Evolutionary conservation across 2,888 invertebrate genomes (phyloP).

Genomic region (Oxytorus armatus): DNA sequence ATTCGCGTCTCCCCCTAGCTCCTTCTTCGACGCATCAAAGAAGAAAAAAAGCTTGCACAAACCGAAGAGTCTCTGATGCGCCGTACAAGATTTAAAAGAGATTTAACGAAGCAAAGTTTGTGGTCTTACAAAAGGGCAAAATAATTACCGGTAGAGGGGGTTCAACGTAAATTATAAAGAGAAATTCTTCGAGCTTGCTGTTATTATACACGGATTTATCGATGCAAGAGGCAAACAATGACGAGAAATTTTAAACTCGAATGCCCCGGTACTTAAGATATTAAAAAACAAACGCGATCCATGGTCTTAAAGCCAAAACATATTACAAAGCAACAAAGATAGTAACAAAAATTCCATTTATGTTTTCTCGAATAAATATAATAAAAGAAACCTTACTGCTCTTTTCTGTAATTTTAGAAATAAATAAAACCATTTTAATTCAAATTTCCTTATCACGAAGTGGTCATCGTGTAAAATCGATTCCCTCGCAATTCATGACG

Average conservation of each 20-base stretch:
- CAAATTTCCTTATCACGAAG: no score
- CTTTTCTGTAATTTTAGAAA: no score
- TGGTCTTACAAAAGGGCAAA: neutral
- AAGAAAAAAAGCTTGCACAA: constrained; percentile 47
- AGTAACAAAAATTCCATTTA: no score
- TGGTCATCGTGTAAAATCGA: neutral
- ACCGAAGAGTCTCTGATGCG: constrained; percentile 38
- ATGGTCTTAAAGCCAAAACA: neutral
- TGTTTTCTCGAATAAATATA: no score
- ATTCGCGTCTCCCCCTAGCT: constrained; percentile 27
- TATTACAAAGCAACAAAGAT: no score
- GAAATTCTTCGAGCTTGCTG: constrained; percentile 35
- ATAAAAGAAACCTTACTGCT: no score
- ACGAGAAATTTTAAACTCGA: constrained; percentile 13
- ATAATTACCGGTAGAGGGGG: constrained; percentile 4
- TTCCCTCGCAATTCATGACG: constrained; percentile 9
- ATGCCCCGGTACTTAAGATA: neutral
- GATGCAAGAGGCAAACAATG: neutral
- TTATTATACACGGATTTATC: constrained; percentile 17
- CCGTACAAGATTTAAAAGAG: constrained; percentile 56
- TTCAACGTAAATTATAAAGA: constrained; percentile 27
- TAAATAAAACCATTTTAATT: no score
- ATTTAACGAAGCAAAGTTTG: constrained; percentile 58
- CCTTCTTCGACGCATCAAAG: constrained; percentile 33
- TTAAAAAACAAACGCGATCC: constrained; percentile 1